Conservation (phyloP, 1,140 invertebrate species). For the Diorhabda carinulata region DNA sequence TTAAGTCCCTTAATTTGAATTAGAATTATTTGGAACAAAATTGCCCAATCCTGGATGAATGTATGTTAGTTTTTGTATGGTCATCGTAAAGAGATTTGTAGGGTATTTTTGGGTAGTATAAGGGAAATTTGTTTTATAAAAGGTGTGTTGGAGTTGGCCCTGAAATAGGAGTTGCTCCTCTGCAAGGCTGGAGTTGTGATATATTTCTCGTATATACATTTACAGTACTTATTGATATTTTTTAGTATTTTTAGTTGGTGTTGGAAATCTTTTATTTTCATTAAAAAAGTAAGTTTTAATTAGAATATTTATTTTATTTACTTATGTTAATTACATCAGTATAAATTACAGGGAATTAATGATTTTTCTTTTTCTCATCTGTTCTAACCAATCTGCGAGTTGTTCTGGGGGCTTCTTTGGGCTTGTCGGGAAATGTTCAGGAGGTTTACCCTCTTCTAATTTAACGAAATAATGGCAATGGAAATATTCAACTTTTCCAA, state of each 20-base stretch:
- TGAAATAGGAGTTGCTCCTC: too few relatives aligned
- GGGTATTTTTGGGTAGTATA: neutral
- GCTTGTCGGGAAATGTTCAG: conserved; percentile 66
- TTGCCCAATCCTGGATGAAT: conserved; percentile 20
- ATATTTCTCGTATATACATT: neutral
- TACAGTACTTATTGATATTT: neutral
- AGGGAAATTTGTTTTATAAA: neutral
- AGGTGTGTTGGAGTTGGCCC: too few relatives aligned
- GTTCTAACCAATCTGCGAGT: conserved; percentile 67
- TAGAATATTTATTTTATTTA: too few relatives aligned
- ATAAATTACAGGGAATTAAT: conserved; percentile 50
- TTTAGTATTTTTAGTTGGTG: neutral
- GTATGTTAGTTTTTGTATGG: conserved; percentile 14
- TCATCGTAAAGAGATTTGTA: conserved; percentile 15
- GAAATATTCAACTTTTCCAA: conserved; percentile 71
- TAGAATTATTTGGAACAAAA: too few relatives aligned
- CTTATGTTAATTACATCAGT: too few relatives aligned
- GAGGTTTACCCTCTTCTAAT: conserved; percentile 88
- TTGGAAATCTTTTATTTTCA: too few relatives aligned
- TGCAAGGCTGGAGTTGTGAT: neutral
- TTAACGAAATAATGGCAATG: conserved; percentile 86
- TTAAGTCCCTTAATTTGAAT: conserved; percentile 1
- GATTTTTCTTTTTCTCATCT: conserved; percentile 69
- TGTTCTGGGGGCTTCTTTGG: conserved; percentile 67
- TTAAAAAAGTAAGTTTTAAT: too few relatives aligned